phyloP scores from a whole-genome alignment of 2,888 invertebrate species.

The Scaptomyza reducta region DNA sequence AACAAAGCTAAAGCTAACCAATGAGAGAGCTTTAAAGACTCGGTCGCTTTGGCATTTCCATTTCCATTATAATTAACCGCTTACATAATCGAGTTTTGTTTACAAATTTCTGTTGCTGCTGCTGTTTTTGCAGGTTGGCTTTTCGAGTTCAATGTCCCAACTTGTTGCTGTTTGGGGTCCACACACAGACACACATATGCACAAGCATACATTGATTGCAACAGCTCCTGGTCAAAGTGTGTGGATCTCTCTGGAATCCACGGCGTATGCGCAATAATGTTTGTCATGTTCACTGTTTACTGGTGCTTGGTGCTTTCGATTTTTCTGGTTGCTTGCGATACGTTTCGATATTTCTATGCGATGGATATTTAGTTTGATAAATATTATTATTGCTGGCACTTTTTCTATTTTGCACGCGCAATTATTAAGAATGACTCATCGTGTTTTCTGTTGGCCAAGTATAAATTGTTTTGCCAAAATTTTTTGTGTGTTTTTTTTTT shows the following conservation, averaged over 20 bases:
- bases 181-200: slow-evolving; percentile 13
- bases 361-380: slow-evolving; percentile 59
- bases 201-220: slow-evolving; percentile 56
- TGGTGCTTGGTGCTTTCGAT: slow-evolving; percentile 20
- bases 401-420: slow-evolving; percentile 57
- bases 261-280: slow-evolving; percentile 63
- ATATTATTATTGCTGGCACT: slow-evolving; percentile 55
- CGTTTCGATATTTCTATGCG: slow-evolving; percentile 51
- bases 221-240: slow-evolving; percentile 67
- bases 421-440: slow-evolving; percentile 76
- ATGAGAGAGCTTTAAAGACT: slow-evolving; percentile 29
- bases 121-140: slow-evolving; percentile 58
- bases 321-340: slow-evolving; percentile 18
- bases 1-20: slow-evolving; percentile 20
- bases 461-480: slow-evolving; percentile 62
- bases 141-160: slow-evolving; percentile 79
- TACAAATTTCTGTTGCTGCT: slow-evolving; percentile 65
- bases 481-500: slow-evolving; percentile 4
- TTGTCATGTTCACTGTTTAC: slow-evolving; percentile 33
- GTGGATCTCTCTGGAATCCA: slow-evolving; percentile 71
- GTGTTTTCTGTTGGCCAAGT: slow-evolving; percentile 64
- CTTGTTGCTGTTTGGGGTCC: slow-evolving; percentile 40
- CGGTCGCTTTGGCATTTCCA: slow-evolving; percentile 63
- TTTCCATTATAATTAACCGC: slow-evolving; percentile 77
- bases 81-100: slow-evolving; percentile 76